Evolutionary conservation across 2,888 invertebrate genomes (phyloP).

Genomic region (Melanostoma scalare): DNA sequence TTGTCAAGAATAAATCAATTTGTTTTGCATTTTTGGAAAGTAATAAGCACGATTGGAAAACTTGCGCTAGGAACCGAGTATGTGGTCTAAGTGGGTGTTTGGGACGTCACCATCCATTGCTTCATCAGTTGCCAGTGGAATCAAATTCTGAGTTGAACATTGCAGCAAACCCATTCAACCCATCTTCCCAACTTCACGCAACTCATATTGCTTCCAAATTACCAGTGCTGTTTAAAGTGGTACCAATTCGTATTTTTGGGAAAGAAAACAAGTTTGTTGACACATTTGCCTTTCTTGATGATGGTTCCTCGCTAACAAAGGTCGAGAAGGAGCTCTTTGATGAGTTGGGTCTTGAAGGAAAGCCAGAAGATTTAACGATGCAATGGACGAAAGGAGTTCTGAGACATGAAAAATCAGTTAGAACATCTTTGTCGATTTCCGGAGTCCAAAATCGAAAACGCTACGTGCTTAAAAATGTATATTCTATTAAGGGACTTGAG

Average conservation of each 20-base stretch:
- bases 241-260: constrained; percentile 15
- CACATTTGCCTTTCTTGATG: too few relatives aligned
- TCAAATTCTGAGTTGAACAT: not conserved
- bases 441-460: too few relatives aligned
- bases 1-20: not conserved
- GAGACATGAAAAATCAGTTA: too few relatives aligned
- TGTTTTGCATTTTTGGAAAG: constrained; percentile 7
- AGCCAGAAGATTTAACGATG: too few relatives aligned
- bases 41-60: constrained; percentile 20
- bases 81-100: constrained; percentile 3
- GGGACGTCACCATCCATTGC: constrained; percentile 15
- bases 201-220: constrained; percentile 7
- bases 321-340: too few relatives aligned
- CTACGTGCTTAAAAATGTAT: too few relatives aligned
- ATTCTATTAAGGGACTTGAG: too few relatives aligned
- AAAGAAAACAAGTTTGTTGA: constrained; percentile 3
- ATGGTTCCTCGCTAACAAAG: too few relatives aligned
- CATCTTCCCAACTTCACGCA: not conserved
- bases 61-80: not conserved
- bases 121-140: not conserved
- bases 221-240: constrained; percentile 28
- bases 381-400: too few relatives aligned
- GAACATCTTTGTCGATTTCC: too few relatives aligned
- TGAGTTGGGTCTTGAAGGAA: too few relatives aligned
- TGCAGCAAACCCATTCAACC: constrained; percentile 13